phyloP scores from a whole-genome alignment of 2,113 vertebrate genomes.

The Onychorhynchus coronatus region DNA sequence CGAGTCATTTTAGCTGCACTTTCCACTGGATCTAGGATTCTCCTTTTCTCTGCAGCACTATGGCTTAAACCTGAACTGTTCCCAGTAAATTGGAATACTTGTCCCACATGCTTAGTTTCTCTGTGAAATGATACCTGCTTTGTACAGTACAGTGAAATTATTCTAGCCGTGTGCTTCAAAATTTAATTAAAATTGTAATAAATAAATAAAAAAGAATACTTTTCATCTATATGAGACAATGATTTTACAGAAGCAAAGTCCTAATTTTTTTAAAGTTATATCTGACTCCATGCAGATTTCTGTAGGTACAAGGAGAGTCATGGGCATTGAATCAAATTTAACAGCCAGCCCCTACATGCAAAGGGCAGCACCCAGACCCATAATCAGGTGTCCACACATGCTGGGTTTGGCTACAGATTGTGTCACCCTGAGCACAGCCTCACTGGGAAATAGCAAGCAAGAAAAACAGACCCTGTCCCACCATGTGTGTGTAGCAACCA shows the following conservation, averaged over 20 bases:
- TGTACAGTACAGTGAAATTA: background rate
- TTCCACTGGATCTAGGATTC: background rate
- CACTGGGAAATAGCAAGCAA: background rate
- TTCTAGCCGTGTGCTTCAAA: background rate
- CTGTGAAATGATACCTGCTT: background rate
- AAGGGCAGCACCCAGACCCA: background rate
- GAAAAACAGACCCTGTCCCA: background rate
- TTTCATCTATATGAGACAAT: background rate
- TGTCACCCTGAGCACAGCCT: background rate
- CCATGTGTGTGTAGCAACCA: accelerated
- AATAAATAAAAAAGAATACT: background rate
- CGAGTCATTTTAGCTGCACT: background rate
- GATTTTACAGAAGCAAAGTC: background rate
- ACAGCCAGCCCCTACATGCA: background rate
- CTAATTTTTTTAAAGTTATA: background rate
- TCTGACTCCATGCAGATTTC: background rate
- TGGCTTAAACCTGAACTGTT: background rate
- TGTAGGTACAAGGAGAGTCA: background rate
- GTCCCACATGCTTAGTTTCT: background rate
- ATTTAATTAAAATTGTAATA: background rate
- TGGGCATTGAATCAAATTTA: background rate
- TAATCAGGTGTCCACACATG: background rate
- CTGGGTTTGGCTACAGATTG: background rate
- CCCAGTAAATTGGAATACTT: background rate
- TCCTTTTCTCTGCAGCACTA: background rate